Base-by-base conservation (phyloP, 2,797 vertebrate genomes). In the Pipistrellus nathusii region DNA sequence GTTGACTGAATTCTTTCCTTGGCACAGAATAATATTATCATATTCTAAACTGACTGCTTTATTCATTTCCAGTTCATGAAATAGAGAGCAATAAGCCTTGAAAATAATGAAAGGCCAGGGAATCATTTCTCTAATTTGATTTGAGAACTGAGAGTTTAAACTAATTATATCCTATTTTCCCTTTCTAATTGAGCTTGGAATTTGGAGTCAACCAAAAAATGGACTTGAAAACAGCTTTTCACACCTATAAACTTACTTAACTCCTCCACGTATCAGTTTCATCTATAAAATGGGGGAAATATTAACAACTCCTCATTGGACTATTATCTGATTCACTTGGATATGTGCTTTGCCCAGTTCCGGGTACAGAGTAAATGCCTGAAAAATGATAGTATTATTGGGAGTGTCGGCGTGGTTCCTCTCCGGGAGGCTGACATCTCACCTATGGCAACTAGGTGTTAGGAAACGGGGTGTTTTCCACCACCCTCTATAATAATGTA, bases 401-500 rank as follows among this genome's bases (percentile, higher is more conserved):
- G 71, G 32, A 32, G 8, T 82, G 82, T 30, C 72, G 77, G 7
- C 11, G 8, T 51, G 91, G 71, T 5, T 78, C 80, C 62, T 92
- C 85, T 0, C 0, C 84, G 95, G 91, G 27, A 90, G 32, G 11
- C 41, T 75, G 86, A 59, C 73, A 85, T 80, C 90, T 84, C 95
- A 91, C 85, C 89, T 64, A 91, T 27, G 59, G 71, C 85, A 93
- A 85, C 15, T 85, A 85, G 46, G 53, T 82, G 46, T 76, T 44
- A 80, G 46, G 69, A 92, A 94, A 90, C 86, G 75, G 89, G 95
- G 88, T 0, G n/a, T 95, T 96, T 93, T 95, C 94, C 78, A 77
- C 73, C 90, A 97, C 95, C 95, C 97, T 96, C 87, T 66, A 93
- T 97, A 55, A 93, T 80, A 87, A 71, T 48, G 72, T 93, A 97